Base-by-base conservation (phyloP, 2,113 vertebrate species). In the Scomber colias region DNA sequence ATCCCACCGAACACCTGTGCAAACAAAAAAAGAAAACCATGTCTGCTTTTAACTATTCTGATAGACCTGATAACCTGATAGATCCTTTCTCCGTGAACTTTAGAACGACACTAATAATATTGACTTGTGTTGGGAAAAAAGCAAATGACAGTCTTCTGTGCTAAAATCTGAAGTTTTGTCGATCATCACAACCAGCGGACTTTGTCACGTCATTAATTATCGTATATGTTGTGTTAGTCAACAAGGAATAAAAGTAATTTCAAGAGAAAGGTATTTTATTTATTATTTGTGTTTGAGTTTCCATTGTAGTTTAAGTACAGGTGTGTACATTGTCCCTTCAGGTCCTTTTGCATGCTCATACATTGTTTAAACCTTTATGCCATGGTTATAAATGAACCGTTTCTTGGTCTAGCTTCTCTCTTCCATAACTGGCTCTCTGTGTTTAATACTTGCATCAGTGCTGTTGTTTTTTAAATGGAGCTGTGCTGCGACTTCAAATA, bases 401-500 rank as follows among this genome's bases (percentile, higher is more conserved):
- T 77, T 70, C 19, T 45, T 7, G 21, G 11, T 11, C 11, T 3
- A 21, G 3, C 57, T 54, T 51, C 19, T 49, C 12, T 11, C 48
- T 16, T 35, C n/a, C 63, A 27, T 9, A 57, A 11, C 48, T 45
- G 35, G 16, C 10, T 6, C 12, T 14, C 27, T 9, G 5, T 30
- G n/a, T 76, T 85, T 40, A 67, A 8, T 3, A 4, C 53, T 30
- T 40, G n/a, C 57, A 53, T 70, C 72, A 59, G 13, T 64, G 31
- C n/a, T 12, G 27, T 14, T 46, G 24, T 40, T 24, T 66, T 61
- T 77, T 74, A 72, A 74, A 78, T 64, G 30, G 69, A 72, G 67
- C 64, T 79, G 30, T 71, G 64, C 71, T 66, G 65, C 2, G 1
- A 54, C 54, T 85, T 77, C 75, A 67, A 83, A 67, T 72, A 35